Evolutionary conservation across 30 jellyfish, hydroid and myxozoan species (phyloP), one percentile per base, ranked within the genome.

Genomic region (Cassiopea xamachana): DNA sequence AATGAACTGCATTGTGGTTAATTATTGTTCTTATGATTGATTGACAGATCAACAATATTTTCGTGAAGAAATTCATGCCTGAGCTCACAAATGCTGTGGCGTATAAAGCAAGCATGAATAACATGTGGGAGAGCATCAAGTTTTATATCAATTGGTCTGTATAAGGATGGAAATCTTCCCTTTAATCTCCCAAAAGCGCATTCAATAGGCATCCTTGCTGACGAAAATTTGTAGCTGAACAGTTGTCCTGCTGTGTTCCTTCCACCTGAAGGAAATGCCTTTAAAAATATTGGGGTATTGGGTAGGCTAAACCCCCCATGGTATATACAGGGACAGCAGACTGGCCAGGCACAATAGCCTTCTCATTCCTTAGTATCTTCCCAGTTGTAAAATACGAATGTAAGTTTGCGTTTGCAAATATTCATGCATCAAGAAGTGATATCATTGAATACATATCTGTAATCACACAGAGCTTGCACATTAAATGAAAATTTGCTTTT

Each of bases 171-270:
- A 72, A 83, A 69, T 13, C 85, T 60, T 44, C 91, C 92, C 69
- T 83, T 81, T 43, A 81, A 78, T 46, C 87, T 59, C 12, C 97
- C 97, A 90, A 90, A 82, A 14, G 95, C 83, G 82, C 97, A 90
- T 62, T 90, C 97, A 17, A 84, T 76, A 17, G 87, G 75, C 95
- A 82, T 90, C 75, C 95, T 44, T 73, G 97, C 97, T 50, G 97
- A 90, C 1, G 96, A 90, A 16, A 90, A 72, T 8, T 95, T 83
- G 18, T 59, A 71, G 72, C 94, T 39, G 84, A 90, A 90, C 18
- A 82, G 45, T 72, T 84, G 92, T 45, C 72, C 93, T 19, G 75
- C 79, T 51, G 76, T 49, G n/a, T 74, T 85, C 48, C 75, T 85
- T 44, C 79, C 93, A 72, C 95, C 97, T 45, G 48, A 43, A 14